These are phyloP conservation scores for Gari tellinella DNA, from an alignment of 2,888 invertebrate genomes.

Conservation along the genomic window DNA sequence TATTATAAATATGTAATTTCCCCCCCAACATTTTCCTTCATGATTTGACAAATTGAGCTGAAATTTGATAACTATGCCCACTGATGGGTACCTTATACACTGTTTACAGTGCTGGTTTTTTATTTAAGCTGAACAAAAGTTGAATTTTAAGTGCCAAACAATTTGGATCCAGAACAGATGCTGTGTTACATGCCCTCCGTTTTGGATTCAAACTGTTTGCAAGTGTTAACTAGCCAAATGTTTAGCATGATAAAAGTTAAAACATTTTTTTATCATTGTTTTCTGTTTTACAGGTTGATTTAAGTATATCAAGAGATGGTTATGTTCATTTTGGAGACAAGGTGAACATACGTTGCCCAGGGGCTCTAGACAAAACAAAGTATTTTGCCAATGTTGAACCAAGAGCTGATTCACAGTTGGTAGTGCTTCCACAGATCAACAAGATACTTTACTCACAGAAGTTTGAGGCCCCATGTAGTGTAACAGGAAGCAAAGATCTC, in stretches of 20 bases:
- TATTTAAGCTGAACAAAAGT: no score
- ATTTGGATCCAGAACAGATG: no score
- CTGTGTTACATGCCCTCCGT: no score
- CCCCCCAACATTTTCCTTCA: no score
- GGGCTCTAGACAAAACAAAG: slow-evolving; percentile 67
- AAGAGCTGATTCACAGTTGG: slow-evolving; percentile 72
- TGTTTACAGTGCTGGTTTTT: no score
- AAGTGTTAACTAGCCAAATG: neutral
- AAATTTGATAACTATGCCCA: no score
- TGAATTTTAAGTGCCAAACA: no score
- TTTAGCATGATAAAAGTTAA: neutral
- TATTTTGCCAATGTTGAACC: slow-evolving; percentile 72
- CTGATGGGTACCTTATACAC: no score
- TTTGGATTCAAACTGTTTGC: no score
- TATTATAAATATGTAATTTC: no score
- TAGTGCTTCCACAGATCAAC: slow-evolving; percentile 70
- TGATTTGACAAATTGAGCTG: no score
- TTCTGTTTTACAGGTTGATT: slow-evolving; percentile 65
- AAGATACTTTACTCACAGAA: slow-evolving; percentile 62
- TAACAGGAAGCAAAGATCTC: slow-evolving; percentile 62
- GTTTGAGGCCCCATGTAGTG: slow-evolving; percentile 65
- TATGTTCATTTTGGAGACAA: slow-evolving; percentile 82
- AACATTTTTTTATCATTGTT: neutral
- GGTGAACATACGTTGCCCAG: slow-evolving; percentile 77
- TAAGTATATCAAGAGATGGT: slow-evolving; percentile 80